Conservation (phyloP, 2,113 vertebrate species). For the Saguinus imperator region DNA sequence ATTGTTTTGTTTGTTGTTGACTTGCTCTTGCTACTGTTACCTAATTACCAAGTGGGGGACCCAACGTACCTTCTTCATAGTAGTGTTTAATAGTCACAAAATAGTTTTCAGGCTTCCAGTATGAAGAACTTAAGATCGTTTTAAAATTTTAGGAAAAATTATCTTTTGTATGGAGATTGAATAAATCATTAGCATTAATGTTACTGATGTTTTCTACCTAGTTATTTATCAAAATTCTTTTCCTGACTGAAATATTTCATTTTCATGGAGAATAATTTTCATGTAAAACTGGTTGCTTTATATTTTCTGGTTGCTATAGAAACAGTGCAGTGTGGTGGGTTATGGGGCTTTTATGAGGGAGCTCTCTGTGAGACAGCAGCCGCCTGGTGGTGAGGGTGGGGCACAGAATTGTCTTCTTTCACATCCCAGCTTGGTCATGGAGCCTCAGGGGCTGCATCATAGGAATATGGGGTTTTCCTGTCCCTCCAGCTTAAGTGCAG, state of each 20-base stretch:
- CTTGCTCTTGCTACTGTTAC: background rate
- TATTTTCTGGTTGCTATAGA: conserved; percentile 83
- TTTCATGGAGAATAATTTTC: conserved; percentile 85
- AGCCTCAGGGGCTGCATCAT: background rate
- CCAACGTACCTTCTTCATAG: background rate
- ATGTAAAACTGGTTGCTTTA: conserved; percentile 82
- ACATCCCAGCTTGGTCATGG: background rate
- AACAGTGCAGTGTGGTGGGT: conserved; percentile 77
- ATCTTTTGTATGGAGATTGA: conserved; percentile 56
- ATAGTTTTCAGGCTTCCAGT: background rate
- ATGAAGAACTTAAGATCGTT: background rate
- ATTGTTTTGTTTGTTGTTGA: background rate
- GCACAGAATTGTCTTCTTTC: background rate
- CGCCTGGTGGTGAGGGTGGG: background rate
- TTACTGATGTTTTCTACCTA: conserved; percentile 65
- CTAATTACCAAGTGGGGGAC: background rate
- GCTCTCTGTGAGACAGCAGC: conserved; percentile 40
- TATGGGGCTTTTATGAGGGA: conserved; percentile 71
- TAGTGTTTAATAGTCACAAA: background rate
- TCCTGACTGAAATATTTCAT: conserved; percentile 68
- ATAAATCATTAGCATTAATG: conserved; percentile 33
- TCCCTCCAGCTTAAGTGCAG: background rate
- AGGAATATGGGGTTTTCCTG: background rate
- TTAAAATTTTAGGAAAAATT: conserved; percentile 11
- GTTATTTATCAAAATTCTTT: conserved; percentile 71